Base-by-base conservation (phyloP, 2,888 invertebrate genomes). In the Macrosiphum euphorbiae region DNA sequence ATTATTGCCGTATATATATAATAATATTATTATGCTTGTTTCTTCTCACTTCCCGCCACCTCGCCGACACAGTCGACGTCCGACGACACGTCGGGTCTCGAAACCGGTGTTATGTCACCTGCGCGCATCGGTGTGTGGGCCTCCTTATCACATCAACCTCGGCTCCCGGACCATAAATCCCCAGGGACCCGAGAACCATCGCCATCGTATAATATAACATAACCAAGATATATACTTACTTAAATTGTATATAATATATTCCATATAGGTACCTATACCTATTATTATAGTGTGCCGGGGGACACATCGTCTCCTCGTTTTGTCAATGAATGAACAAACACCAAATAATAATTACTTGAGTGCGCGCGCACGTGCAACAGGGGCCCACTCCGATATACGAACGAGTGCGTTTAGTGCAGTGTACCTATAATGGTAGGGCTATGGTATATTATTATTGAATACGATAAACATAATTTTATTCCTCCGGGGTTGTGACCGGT, bases 61-160 rank as follows among this genome's bases (percentile, higher is more conserved):
- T 41, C 13, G 16, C n/a, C 47, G 16, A 20, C 52, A n/a, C 28
- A 28, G n/a, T 20, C 91, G 85, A 44, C 55, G 24, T 24, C 78
- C 91, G 85, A 44, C 55, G 24, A n/a, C 78, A 78, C 86, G 85
- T 78, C 41, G 50, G 91, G 91, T 84, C 84, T 52, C 41, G 61
- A 88, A 87, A 92, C 92, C 92, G 92, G 92, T 87, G 92, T 67
- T 88, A 88, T 92, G 92, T 92, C 92, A 92, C 92, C 92, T 92
- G 92, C 92, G 16, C 55, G 28, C 41, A 52, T 41, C 84, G 13
- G 55, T 58, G 86, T 61, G 92, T 87, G 92, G 88, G 67, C 92
- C 88, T 28, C 52, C 88, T 92, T 88, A 87, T 92, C 87, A 50
- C 89, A 89, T 58, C 35, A 47, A 28, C 91, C 50, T 84, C 91